Evolutionary conservation across 53 echinoderm and acorn worm genomes (phyloP).

Genomic region (Paelopatides confundens): DNA sequence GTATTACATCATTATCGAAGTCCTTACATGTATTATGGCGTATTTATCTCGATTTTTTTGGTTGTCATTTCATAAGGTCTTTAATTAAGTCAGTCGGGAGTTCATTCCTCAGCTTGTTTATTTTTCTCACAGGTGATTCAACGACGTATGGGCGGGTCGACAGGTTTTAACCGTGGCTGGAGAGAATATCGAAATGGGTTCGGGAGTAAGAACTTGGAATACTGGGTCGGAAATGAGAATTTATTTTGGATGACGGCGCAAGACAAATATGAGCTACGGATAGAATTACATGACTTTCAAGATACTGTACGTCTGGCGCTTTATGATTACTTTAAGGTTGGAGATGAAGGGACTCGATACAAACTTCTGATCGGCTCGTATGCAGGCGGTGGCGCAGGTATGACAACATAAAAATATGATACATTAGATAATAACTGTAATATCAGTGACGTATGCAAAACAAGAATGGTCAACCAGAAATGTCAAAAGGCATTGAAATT

Average conservation of each 20-base stretch:
- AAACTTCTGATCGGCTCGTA: constrained; percentile 71
- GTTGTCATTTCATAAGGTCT: too few relatives aligned
- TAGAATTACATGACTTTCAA: constrained; percentile 68
- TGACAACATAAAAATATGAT: not conserved
- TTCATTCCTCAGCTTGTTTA: too few relatives aligned
- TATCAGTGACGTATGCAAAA: too few relatives aligned
- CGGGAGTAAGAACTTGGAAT: constrained; percentile 69
- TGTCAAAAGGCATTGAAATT: too few relatives aligned
- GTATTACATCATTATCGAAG: too few relatives aligned
- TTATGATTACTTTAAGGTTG: constrained; percentile 74
- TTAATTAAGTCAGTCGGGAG: too few relatives aligned
- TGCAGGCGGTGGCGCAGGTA: constrained; percentile 74
- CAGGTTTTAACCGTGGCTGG: constrained; percentile 68
- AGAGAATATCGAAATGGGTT: constrained; percentile 72
- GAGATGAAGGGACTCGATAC: constrained; percentile 65
- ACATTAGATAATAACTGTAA: too few relatives aligned
- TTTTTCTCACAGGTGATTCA: constrained; percentile 69
- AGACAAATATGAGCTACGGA: constrained; percentile 59
- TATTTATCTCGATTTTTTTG: too few relatives aligned
- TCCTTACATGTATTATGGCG: too few relatives aligned
- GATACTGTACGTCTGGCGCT: constrained; percentile 45
- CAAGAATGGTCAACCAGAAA: too few relatives aligned
- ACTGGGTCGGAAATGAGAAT: constrained; percentile 79
- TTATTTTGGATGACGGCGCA: constrained; percentile 67
- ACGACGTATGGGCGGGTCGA: constrained; percentile 64